Percentiles rank a stretch among this genome's conserved stretches.
Conservation (phyloP, 2,113 vertebrate genomes). For the Hypocryptadius cinnamomeus region DNA sequence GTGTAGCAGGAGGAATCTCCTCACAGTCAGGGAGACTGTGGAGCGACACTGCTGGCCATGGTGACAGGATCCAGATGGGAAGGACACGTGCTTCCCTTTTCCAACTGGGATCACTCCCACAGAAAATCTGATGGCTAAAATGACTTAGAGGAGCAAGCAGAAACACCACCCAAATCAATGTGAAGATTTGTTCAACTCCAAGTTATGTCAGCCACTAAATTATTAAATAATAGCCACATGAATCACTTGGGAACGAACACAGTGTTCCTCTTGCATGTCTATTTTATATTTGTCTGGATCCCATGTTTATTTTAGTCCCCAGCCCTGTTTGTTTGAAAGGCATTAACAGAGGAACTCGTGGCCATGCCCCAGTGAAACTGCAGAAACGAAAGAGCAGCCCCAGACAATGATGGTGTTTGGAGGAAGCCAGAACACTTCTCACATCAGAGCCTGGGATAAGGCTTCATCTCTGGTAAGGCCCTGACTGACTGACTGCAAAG, state of each 20-base stretch:
- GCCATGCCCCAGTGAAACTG: not conserved
- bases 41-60: accelerated
- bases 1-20: not conserved
- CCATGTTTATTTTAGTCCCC: not conserved
- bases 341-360: not conserved
- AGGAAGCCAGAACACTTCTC: not conserved
- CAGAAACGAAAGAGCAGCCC: not conserved
- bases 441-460: not conserved
- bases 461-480: not conserved
- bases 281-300: not conserved
- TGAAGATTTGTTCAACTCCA: not conserved
- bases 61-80: not conserved
- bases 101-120: not conserved
- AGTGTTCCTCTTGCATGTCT: not conserved
- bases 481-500: accelerated
- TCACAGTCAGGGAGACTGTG: not conserved
- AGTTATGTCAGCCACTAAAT: not conserved
- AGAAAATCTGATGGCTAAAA: not conserved
- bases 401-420: not conserved
- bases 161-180: not conserved
- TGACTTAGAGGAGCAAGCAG: not conserved
- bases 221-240: not conserved
- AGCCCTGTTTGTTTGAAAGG: not conserved
- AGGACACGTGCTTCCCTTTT: not conserved
- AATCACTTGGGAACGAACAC: slow-evolving; percentile 29